phyloP scores from a whole-genome alignment of 2,888 invertebrate species.

The Uropetala carovei region DNA sequence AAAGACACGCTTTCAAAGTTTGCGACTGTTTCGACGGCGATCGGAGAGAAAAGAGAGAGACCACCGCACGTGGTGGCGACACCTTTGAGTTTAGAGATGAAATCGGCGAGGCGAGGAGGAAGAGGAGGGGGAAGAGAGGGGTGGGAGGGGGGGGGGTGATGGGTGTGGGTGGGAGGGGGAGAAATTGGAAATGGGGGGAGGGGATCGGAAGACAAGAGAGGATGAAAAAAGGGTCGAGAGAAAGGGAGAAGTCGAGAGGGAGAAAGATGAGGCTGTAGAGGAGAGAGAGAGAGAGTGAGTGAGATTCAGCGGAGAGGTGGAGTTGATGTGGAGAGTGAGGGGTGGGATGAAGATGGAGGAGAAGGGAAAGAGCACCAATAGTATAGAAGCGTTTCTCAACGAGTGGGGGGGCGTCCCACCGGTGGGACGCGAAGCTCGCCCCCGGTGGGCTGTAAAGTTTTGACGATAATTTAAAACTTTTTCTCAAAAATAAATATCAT shows the following conservation, averaged over 20 bases:
- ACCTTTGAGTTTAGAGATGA: background rate
- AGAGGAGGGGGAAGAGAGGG: background rate
- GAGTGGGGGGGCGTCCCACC: no score
- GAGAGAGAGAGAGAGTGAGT: no score
- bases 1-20: conserved; percentile 53
- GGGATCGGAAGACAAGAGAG: background rate
- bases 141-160: background rate
- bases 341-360: background rate
- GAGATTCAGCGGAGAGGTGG: no score
- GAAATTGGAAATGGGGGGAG: background rate
- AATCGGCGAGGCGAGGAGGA: background rate
- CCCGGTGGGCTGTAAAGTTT: no score
- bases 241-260: background rate
- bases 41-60: conserved; percentile 34
- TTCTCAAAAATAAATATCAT: no score
- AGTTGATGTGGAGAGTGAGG: background rate
- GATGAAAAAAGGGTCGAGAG: background rate
- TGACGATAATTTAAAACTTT: no score
- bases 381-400: no score
- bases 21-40: conserved; percentile 25
- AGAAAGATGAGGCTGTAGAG: no score
- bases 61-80: conserved; percentile 56
- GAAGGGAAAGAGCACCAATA: background rate
- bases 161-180: background rate
- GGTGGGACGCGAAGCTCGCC: no score